phyloP scores from a whole-genome alignment of 2,797 vertebrate species.

The Margarornis squamiger region DNA sequence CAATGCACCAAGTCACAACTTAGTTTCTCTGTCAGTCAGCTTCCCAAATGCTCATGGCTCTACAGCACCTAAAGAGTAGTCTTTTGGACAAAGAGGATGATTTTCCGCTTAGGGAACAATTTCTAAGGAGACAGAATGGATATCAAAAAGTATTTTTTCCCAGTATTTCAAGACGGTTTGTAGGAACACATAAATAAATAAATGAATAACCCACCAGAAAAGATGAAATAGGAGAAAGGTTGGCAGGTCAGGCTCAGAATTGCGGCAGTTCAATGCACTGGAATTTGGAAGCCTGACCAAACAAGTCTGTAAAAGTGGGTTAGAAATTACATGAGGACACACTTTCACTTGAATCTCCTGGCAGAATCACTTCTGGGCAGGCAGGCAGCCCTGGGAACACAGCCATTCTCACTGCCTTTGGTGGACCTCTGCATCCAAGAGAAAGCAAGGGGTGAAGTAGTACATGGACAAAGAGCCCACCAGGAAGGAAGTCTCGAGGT shows the following conservation, averaged over 20 bases:
- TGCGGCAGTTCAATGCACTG: rapidly evolving
- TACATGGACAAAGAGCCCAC: background rate
- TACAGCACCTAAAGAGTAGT: background rate
- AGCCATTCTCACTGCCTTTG: background rate
- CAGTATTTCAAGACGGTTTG: background rate
- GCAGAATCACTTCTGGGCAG: background rate
- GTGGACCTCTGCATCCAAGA: background rate
- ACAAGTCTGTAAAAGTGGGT: background rate
- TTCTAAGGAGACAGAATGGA: background rate
- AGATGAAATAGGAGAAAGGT: background rate
- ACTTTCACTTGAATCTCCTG: background rate
- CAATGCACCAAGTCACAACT: background rate
- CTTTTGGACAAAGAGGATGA: background rate
- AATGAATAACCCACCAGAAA: background rate
- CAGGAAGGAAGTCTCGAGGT: background rate
- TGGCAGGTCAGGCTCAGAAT: background rate
- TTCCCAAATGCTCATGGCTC: background rate
- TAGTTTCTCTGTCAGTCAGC: background rate
- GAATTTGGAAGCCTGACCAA: background rate
- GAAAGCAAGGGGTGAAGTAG: background rate
- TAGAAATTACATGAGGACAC: background rate
- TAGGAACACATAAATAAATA: background rate
- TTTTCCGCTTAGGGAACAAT: background rate
- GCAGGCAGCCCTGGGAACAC: background rate
- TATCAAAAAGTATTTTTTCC: background rate